Evolutionary conservation across 2,113 vertebrate genomes (phyloP), one percentile per base, ranked within the genome.

Genomic region (Grantiella picta): DNA sequence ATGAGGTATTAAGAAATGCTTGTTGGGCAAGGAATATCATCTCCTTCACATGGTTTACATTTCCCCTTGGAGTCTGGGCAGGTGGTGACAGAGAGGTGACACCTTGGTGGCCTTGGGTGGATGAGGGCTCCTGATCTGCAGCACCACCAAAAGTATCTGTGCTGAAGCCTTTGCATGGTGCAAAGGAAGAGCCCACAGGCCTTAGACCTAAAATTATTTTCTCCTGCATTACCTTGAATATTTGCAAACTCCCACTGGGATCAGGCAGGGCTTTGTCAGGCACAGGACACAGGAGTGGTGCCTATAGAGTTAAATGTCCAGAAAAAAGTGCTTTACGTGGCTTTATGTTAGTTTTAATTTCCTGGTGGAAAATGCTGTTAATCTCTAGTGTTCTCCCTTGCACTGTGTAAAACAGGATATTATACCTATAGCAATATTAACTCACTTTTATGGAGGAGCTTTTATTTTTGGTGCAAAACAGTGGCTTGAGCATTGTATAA

Each of bases 341-440:
- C 49, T 97, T 97, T 88, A 83, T 40, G 84, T 83, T 97, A 71
- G 91, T 65, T 97, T 97, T 93, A 82, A 94, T 97, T 97, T 98
- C 96, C 93, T 90, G 90, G 73, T 93, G 95, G 94, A 95, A 97
- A 96, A 96, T 82, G 54, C 60, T 90, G 85, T 92, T 94, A 92
- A 53, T 95, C 75, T 89, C 92, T 86, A 86, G 86, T 92, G 79
- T 92, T 97, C 85, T 95, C 86, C 80, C 82, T 95, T 94, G 77
- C 66, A 57, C 82, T 42, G 27, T 77, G 56, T 94, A 93, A 96
- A 90, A 50, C 81, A 94, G 92, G 90, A 89, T 96, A 87, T 94
- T 94, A 66, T 92, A 95, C 86, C 82, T 94, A 85, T 87, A 95
- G 90, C 92, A 93, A 80, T 91, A 90, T 93, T 69, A 95, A 86